Evolutionary conservation across 2,888 invertebrate genomes (phyloP).

Genomic region (Platycheirus rosarum): DNA sequence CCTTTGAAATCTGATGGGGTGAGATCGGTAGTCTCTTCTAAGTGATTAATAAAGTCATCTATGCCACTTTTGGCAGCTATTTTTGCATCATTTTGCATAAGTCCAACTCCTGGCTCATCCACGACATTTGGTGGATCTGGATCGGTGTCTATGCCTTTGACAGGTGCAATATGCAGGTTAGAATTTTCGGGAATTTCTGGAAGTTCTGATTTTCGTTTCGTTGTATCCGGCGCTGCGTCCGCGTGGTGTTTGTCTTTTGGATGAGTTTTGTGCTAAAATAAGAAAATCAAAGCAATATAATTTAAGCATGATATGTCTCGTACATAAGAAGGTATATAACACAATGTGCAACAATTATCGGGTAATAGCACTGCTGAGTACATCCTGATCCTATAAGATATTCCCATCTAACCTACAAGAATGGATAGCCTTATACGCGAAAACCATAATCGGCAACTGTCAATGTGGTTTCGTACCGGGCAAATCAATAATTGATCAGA

Average conservation of each 20-base stretch:
- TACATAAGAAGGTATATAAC: too few relatives aligned
- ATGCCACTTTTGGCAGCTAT: constrained; percentile 76
- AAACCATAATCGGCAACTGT: too few relatives aligned
- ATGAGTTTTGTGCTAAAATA: constrained; percentile 60
- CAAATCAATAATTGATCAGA: too few relatives aligned
- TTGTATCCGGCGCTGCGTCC: constrained; percentile 43
- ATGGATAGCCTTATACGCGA: too few relatives aligned
- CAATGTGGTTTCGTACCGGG: too few relatives aligned
- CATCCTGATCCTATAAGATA: too few relatives aligned
- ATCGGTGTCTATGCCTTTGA: constrained; percentile 66
- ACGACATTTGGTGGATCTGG: constrained; percentile 69
- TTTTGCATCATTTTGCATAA: constrained; percentile 62
- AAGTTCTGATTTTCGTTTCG: constrained; percentile 44
- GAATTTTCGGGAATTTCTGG: constrained; percentile 5
- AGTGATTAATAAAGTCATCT: constrained; percentile 77
- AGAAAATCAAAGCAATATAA: not conserved
- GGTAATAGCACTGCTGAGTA: too few relatives aligned
- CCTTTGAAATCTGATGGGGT: constrained; percentile 84
- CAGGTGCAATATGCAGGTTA: constrained; percentile 53
- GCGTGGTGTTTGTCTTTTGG: constrained; percentile 47
- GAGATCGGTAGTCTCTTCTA: constrained; percentile 76
- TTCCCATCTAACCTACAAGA: too few relatives aligned
- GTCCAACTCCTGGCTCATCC: constrained; percentile 56
- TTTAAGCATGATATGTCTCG: too few relatives aligned
- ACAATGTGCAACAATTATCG: too few relatives aligned